A percentile compares a stretch with the other conserved stretches of the same genome.
Evolutionary conservation across 2,888 invertebrate species (phyloP).

Genomic region (Onchidella celtica): DNA sequence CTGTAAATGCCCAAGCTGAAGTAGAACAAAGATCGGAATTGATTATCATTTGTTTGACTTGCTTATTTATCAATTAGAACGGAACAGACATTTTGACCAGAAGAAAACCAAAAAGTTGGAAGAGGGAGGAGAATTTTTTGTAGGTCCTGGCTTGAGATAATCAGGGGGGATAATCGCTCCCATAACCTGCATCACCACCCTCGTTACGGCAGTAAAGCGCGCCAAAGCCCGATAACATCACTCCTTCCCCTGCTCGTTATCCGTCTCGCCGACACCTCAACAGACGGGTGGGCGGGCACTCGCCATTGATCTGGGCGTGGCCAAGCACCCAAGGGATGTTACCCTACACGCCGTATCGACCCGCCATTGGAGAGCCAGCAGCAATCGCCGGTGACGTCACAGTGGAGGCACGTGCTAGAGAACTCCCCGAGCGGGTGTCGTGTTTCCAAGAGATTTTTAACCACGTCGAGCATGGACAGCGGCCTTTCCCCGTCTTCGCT

Average conservation of each 20-base stretch:
- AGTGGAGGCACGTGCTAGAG: slow-evolving; percentile 33
- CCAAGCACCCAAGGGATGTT: slow-evolving; percentile 7
- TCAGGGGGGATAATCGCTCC: not conserved
- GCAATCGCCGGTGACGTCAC: slow-evolving; percentile 30
- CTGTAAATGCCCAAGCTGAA: no score
- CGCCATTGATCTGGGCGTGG: slow-evolving; percentile 28
- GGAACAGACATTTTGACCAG: no score
- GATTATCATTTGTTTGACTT: no score
- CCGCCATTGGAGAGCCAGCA: slow-evolving; percentile 26
- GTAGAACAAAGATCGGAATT: no score
- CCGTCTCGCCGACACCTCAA: slow-evolving; percentile 13
- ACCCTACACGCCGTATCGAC: not conserved
- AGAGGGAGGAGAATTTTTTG: not conserved
- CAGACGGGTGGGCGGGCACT: slow-evolving; percentile 45
- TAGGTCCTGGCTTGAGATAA: not conserved
- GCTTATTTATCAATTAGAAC: no score
- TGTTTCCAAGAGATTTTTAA: slow-evolving; percentile 17
- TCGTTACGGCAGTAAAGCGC: not conserved
- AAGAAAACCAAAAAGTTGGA: no score
- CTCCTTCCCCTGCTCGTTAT: slow-evolving; percentile 14
- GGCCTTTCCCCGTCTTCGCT: no score
- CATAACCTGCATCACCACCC: not conserved
- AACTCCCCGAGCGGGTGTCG: slow-evolving; percentile 38
- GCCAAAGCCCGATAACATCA: not conserved
- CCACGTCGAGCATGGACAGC: no score